phyloP scores from a whole-genome alignment of 2,797 vertebrate species.

The Poecilia gillii region DNA sequence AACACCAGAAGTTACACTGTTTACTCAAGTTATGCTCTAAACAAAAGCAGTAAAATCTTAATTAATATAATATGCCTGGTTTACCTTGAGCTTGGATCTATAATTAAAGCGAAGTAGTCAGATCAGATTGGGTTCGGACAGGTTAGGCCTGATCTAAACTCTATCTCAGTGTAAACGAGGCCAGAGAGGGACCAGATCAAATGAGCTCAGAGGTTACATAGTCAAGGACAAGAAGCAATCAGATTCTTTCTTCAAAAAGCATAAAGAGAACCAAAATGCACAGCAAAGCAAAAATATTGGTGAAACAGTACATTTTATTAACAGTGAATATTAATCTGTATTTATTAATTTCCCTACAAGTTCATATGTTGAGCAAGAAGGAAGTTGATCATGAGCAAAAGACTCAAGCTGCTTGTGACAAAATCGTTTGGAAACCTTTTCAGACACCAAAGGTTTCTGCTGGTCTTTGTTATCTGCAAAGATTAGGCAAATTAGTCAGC shows the following conservation, averaged over 20 bases:
- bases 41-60: no score
- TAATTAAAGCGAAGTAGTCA: no score
- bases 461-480: constrained; percentile 1
- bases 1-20: no score
- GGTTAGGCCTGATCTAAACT: no score
- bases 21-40: no score
- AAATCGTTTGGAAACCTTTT: not conserved
- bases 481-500: not conserved
- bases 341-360: not conserved
- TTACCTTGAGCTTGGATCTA: no score
- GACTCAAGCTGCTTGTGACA: not conserved
- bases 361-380: not conserved
- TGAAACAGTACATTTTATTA: not conserved
- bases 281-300: no score
- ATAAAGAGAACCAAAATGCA: not conserved
- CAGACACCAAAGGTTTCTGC: not conserved
- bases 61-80: no score
- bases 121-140: no score
- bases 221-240: not conserved
- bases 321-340: not conserved
- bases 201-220: not conserved
- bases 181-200: not conserved
- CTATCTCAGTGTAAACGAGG: not conserved
- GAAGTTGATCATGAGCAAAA: not conserved
- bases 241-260: not conserved